Base-by-base conservation (phyloP, 2,113 vertebrate species). In the Daboia siamensis region DNA sequence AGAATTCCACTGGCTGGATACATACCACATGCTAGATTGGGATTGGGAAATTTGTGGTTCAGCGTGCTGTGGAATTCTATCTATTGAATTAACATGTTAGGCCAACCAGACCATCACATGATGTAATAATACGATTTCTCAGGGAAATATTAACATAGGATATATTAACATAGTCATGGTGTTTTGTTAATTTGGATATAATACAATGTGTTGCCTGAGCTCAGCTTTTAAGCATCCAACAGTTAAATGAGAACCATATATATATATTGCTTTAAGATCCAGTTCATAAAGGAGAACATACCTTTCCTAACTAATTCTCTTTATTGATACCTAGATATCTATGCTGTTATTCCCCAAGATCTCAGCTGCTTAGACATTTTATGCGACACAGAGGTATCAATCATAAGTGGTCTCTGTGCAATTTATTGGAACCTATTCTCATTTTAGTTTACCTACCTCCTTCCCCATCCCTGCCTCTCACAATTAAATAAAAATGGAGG, bases 311-410 rank as follows among this genome's bases (percentile, higher is more conserved):
- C 87, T 88, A 54, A 92, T 56, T 93, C 29, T 90, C 17, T 0
- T 48, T 94, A 9, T 88, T 17, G 0, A 52, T 90, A 0, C 93
- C 13, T 93, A 95, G 95, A 95, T 88, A 33, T 93, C 15, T 91
- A 92, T 59, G 91, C 93, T 90, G 95, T 92, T 21, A 51, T 55
- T 86, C 39, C 95, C 1, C 90, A 95, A n/a, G 95, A 95, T 61
- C 33, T 91, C 26, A 85, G 95, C 94, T 90, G 91, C 20, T 90
- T 96, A 52, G 94, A 92, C 2, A 33, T 92, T 89, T 5, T 95
- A 74, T 96, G 94, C 51, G 91, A 95, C 33, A 90, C 21, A 86
- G 96, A 96, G 96, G 96, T 97, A 96, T 94, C 93, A 20, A 51
- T 44, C 29, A 0, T 26, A 23, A 51, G 4, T 56, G 13, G 0